Conservation (phyloP, 2,797 vertebrate genomes). For the Arrhamphus sclerolepis region DNA sequence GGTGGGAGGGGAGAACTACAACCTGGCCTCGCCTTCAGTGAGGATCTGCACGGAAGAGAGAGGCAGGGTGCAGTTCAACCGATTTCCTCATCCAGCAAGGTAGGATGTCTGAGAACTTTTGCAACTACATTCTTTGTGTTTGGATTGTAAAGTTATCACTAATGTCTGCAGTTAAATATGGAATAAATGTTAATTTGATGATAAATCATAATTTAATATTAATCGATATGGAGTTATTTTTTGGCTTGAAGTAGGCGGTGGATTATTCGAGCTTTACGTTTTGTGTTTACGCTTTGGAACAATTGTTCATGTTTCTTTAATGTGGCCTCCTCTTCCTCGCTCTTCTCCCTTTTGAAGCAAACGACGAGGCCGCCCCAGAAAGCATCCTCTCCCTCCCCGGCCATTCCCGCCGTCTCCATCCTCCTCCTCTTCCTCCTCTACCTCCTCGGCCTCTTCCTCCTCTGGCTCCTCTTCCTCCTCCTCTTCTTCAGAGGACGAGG, state of each 20-base stretch:
- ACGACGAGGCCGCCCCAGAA: slow-evolving; percentile 81
- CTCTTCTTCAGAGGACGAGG: slow-evolving; percentile 46
- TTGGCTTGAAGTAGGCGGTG: too few relatives aligned
- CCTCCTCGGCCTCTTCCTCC: slow-evolving; percentile 71
- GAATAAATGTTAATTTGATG: too few relatives aligned
- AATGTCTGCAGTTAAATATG: too few relatives aligned
- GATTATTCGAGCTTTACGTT: too few relatives aligned
- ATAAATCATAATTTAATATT: too few relatives aligned
- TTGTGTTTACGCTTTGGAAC: too few relatives aligned
- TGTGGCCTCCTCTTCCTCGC: background rate
- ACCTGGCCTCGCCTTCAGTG: slow-evolving; percentile 69
- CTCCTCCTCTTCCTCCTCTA: slow-evolving; percentile 71
- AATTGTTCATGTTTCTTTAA: background rate
- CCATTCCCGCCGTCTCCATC: slow-evolving; percentile 77
- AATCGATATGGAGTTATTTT: too few relatives aligned
- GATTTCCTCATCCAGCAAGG: slow-evolving; percentile 70
- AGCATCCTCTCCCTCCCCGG: slow-evolving; percentile 78
- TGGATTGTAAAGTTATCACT: too few relatives aligned
- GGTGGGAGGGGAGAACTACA: slow-evolving; percentile 81
- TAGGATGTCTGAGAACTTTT: slow-evolving; percentile 24
- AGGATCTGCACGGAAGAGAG: slow-evolving; percentile 65
- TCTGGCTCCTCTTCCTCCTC: slow-evolving; percentile 73
- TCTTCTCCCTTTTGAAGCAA: slow-evolving; percentile 68
- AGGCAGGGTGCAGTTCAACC: slow-evolving; percentile 56
- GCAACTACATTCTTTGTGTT: too few relatives aligned